Evolutionary conservation across 2,113 vertebrate genomes (phyloP).

Genomic region (Bubo blakistoni): DNA sequence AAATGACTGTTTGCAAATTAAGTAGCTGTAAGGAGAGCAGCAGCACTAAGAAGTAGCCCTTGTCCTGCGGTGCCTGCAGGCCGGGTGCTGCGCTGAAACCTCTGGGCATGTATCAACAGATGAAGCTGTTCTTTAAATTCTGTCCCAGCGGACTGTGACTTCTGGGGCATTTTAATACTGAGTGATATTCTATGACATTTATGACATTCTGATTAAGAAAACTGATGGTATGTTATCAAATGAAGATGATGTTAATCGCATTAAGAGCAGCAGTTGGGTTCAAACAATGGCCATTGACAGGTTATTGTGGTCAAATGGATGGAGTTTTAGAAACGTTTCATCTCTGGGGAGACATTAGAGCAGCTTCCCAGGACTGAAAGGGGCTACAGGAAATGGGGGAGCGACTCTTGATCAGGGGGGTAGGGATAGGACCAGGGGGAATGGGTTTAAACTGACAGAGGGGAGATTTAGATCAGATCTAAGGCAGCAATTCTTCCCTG

Average conservation of each 20-base stretch:
- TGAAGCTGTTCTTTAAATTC: neutral
- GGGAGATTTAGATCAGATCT: too few relatives aligned
- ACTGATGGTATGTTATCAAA: neutral
- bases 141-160: neutral
- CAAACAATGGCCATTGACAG: neutral
- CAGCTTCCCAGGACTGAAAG: too few relatives aligned
- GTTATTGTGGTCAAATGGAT: neutral
- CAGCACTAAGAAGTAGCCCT: neutral
- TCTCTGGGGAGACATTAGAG: too few relatives aligned
- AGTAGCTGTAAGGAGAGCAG: neutral
- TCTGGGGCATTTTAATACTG: neutral
- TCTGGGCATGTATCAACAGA: neutral
- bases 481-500: too few relatives aligned
- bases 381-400: too few relatives aligned
- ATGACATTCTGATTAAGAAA: neutral
- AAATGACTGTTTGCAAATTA: neutral
- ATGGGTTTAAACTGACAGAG: too few relatives aligned
- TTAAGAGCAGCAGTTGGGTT: neutral
- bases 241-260: neutral
- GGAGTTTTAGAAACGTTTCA: neutral
- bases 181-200: neutral
- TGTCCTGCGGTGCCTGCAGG: neutral
- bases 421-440: too few relatives aligned
- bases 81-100: neutral
- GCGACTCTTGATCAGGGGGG: too few relatives aligned